phyloP scores from a whole-genome alignment of 1,140 invertebrate species.

The Sipha flava region DNA sequence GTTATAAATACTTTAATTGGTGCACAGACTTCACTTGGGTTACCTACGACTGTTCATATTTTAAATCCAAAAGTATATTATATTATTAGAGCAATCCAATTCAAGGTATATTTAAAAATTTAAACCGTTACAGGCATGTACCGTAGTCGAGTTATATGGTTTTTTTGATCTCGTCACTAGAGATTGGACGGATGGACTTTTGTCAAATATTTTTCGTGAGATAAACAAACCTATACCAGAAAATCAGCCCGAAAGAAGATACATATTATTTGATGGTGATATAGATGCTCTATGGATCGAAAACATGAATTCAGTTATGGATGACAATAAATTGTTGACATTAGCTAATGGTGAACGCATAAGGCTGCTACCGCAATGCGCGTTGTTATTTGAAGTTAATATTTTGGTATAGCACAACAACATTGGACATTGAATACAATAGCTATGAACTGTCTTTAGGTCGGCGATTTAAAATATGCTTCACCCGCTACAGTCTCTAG shows the following conservation, averaged over 20 bases:
- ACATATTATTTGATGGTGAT: conserved; percentile 86
- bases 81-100: too few relatives aligned
- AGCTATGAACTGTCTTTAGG: conserved; percentile 44
- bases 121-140: conserved; percentile 56
- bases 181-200: conserved; percentile 85
- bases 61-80: conserved; percentile 63
- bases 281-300: conserved; percentile 90
- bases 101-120: conserved; percentile 15
- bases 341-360: conserved; percentile 32
- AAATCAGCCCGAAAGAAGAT: conserved; percentile 60
- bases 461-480: conserved; percentile 78
- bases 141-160: conserved; percentile 84
- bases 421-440: not conserved
- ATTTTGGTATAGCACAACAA: not conserved
- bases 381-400: conserved; percentile 74
- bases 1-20: conserved; percentile 70
- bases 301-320: conserved; percentile 95
- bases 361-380: conserved; percentile 63
- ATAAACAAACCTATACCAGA: conserved; percentile 61
- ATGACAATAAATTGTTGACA: conserved; percentile 69
- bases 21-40: conserved; percentile 61
- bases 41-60: conserved; percentile 64
- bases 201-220: conserved; percentile 83
- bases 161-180: conserved; percentile 70
- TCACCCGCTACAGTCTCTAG: conserved; percentile 85